These are phyloP conservation scores for Cerastis leucographa DNA, from an alignment of 2,888 invertebrate genomes.

Conservation along the genomic window DNA sequence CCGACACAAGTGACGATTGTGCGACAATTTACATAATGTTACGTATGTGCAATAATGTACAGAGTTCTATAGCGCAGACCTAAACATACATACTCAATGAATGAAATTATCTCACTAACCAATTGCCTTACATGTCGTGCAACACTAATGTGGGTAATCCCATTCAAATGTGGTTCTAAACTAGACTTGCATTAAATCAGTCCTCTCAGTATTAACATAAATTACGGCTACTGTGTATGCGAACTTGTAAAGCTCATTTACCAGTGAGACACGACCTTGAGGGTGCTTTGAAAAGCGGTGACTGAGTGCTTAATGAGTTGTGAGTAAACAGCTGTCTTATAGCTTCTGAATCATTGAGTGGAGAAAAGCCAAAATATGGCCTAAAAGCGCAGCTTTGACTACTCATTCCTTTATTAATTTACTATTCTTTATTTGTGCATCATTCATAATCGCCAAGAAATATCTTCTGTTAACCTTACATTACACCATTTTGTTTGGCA, in stretches of 20 bases:
- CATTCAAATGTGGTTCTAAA: slow-evolving; percentile 42
- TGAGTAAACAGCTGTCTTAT: slow-evolving; percentile 35
- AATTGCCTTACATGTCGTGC: slow-evolving; percentile 19
- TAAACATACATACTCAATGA: neutral
- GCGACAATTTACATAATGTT: neutral
- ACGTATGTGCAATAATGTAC: neutral
- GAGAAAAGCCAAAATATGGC: neutral
- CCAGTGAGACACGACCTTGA: slow-evolving; percentile 33
- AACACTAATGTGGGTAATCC: slow-evolving; percentile 31
- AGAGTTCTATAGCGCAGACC: neutral
- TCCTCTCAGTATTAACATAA: slow-evolving; percentile 29
- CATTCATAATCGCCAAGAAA: neutral
- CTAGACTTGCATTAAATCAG: slow-evolving; percentile 36
- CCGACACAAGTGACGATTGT: no score
- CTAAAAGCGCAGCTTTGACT: neutral
- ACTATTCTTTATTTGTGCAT: neutral
- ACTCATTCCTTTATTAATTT: slow-evolving; percentile 6
- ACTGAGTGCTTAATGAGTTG: slow-evolving; percentile 24
- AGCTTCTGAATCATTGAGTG: slow-evolving; percentile 22
- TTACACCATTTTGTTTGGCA: neutral
- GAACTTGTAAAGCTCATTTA: slow-evolving; percentile 37
- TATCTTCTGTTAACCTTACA: neutral
- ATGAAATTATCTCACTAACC: neutral
- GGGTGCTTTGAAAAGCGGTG: slow-evolving; percentile 17
- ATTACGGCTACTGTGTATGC: slow-evolving; percentile 24